Evolutionary conservation across 2,797 vertebrate species (phyloP).

Genomic region (Momotus momota): DNA sequence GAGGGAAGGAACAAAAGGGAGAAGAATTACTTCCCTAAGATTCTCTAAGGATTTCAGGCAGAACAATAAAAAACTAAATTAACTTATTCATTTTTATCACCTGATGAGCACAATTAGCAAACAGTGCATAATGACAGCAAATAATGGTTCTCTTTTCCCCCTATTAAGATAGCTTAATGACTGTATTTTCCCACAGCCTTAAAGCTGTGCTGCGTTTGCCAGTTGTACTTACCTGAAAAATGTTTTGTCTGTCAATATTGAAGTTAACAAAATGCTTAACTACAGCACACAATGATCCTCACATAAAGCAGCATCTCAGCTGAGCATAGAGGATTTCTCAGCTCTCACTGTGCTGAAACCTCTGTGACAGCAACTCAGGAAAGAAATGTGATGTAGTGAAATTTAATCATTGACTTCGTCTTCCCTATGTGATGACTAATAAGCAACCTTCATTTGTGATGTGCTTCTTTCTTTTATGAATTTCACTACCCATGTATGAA

Average conservation of each 20-base stretch:
- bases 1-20: neutral
- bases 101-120: conserved; percentile 77
- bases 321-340: neutral
- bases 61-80: conserved; percentile 71
- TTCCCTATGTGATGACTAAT: neutral
- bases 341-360: neutral
- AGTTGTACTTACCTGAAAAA: conserved; percentile 16
- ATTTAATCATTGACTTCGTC: neutral
- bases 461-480: neutral
- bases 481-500: neutral
- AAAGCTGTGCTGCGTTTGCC: conserved; percentile 44
- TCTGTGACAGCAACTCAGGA: neutral
- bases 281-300: neutral
- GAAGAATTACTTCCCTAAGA: conserved; percentile 31
- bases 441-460: neutral
- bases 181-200: conserved; percentile 66
- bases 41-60: conserved; percentile 43
- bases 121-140: conserved; percentile 76
- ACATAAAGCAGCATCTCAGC: neutral
- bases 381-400: neutral
- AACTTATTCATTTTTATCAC: conserved; percentile 71
- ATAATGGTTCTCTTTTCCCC: conserved; percentile 71
- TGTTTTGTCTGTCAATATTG: conserved; percentile 36
- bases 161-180: conserved; percentile 74
- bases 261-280: conserved; percentile 43